Percentiles rank a stretch among this genome's conserved stretches.
phyloP scores from a whole-genome alignment of 2,113 vertebrate genomes.

The Dolichotis patagonum region DNA sequence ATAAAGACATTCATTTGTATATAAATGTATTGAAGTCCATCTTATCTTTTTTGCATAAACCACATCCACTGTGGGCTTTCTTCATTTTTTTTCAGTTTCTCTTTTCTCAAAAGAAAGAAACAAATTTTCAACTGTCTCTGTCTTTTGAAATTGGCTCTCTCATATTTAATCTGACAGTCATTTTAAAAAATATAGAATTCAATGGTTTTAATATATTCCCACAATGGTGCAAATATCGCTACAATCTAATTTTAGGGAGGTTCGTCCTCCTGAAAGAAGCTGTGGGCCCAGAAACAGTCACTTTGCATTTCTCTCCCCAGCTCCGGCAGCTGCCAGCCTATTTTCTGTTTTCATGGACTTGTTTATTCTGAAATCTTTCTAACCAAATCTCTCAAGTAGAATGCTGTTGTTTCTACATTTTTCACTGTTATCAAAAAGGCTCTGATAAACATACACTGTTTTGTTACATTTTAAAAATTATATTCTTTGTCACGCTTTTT shows the following conservation, averaged over 20 bases:
- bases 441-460: not conserved
- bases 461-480: not conserved
- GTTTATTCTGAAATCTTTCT: not conserved
- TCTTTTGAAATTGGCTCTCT: conserved; percentile 44
- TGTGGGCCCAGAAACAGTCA: accelerated
- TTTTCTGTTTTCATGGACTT: not conserved
- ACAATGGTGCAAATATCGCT: not conserved
- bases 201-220: conserved; percentile 18
- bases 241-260: not conserved
- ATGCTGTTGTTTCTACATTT: not conserved
- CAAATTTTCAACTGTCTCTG: conserved; percentile 30
- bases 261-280: not conserved
- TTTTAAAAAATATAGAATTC: conserved; percentile 32
- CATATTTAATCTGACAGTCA: conserved; percentile 29
- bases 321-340: not conserved
- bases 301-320: not conserved
- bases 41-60: conserved; percentile 39
- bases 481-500: not conserved
- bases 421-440: not conserved
- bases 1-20: not conserved
- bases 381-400: not conserved
- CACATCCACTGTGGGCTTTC: not conserved
- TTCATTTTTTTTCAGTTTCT: not conserved
- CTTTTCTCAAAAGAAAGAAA: conserved; percentile 40
- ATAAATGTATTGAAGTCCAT: not conserved